Evolutionary conservation across 2,113 vertebrate genomes (phyloP).

Genomic region (Solenodon paradoxus): DNA sequence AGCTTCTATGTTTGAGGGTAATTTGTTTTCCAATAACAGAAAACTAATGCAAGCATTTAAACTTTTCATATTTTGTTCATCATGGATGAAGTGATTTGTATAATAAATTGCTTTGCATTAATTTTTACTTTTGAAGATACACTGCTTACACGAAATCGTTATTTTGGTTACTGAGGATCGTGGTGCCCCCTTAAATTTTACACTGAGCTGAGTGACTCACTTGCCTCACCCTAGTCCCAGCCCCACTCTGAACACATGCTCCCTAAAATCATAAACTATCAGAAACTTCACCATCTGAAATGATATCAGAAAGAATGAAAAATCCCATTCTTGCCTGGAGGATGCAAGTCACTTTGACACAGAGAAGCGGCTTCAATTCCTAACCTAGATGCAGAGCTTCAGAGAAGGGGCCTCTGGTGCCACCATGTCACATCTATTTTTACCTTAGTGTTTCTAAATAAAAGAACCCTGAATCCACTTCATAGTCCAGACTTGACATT

Average conservation of each 20-base stretch:
- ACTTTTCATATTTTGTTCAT: neutral
- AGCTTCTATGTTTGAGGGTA: neutral
- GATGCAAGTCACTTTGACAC: neutral
- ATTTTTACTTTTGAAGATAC: conserved; percentile 22
- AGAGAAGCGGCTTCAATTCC: neutral
- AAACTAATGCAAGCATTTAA: neutral
- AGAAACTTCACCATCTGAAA: neutral
- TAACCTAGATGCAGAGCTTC: neutral
- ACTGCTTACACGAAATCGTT: neutral
- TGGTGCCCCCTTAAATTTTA: neutral
- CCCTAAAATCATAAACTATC: neutral
- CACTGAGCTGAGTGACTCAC: neutral
- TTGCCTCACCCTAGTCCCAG: neutral
- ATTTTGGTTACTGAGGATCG: neutral
- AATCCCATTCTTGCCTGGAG: neutral
- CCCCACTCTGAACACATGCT: neutral
- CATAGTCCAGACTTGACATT: neutral
- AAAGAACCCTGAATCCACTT: neutral
- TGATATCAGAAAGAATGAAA: neutral
- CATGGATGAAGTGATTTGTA: no score
- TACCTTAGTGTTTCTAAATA: neutral
- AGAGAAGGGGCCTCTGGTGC: neutral
- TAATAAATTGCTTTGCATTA: no score
- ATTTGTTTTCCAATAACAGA: neutral
- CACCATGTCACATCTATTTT: neutral